Percentiles rank a stretch among this genome's conserved stretches.
These are phyloP conservation scores for Drosophila pectinifera DNA, from an alignment of 1,140 invertebrate species.

Conservation along the genomic window DNA sequence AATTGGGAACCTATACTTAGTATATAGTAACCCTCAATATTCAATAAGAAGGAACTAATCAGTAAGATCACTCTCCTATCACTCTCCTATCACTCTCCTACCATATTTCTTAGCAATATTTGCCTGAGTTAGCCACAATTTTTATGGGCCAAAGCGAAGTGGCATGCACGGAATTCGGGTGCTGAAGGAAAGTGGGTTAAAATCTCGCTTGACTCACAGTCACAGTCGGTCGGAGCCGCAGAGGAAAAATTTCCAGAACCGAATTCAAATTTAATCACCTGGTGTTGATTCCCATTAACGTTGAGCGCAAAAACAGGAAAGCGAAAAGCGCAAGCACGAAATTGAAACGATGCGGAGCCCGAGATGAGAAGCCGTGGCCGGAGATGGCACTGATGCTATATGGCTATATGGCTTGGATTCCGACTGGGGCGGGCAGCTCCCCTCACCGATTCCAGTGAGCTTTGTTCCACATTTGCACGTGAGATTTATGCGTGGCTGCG, in stretches of 20 bases:
- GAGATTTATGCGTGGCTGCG: constrained; percentile 75
- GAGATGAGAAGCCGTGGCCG: constrained; percentile 27
- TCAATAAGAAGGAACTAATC: too few relatives aligned
- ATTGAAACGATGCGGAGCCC: constrained; percentile 45
- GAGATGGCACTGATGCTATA: constrained; percentile 10
- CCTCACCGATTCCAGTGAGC: constrained; percentile 24
- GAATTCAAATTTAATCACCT: constrained; percentile 55
- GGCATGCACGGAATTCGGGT: constrained; percentile 17
- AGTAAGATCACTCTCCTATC: too few relatives aligned
- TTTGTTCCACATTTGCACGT: constrained; percentile 80
- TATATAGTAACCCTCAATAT: too few relatives aligned
- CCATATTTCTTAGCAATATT: not conserved
- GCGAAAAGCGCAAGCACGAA: constrained; percentile 42
- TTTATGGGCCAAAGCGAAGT: constrained; percentile 23
- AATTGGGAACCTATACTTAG: too few relatives aligned
- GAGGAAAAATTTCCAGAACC: constrained; percentile 35
- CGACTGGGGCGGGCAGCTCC: too few relatives aligned
- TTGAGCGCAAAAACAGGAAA: constrained; percentile 30
- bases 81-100: too few relatives aligned
- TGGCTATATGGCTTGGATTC: too few relatives aligned
- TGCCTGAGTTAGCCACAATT: constrained; percentile 25
- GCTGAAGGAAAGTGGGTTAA: constrained; percentile 49
- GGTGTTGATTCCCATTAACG: constrained; percentile 53
- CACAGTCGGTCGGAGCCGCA: constrained; percentile 11
- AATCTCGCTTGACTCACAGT: constrained; percentile 21